These are phyloP conservation scores for Carassius gibelio DNA, from an alignment of 2,113 vertebrate species.

Conservation along the genomic window DNA sequence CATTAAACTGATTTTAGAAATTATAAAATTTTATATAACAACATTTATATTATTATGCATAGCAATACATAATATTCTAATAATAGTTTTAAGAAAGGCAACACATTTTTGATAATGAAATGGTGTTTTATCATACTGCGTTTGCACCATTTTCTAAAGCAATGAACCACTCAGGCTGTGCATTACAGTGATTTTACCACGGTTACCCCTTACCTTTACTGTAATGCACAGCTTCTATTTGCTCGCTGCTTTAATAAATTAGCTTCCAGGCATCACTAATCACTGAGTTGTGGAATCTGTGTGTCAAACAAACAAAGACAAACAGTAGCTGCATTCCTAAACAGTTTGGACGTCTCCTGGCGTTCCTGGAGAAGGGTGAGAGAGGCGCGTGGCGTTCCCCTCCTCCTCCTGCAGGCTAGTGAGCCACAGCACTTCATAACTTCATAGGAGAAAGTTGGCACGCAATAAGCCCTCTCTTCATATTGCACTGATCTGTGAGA, in stretches of 20 bases:
- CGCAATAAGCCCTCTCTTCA: slow-evolving; percentile 58
- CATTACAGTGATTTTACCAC: background rate
- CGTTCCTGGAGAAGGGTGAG: slow-evolving; percentile 25
- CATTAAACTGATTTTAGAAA: too few relatives aligned
- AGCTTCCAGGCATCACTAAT: background rate
- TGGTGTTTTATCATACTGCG: background rate
- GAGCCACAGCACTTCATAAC: slow-evolving; percentile 57
- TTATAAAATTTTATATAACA: too few relatives aligned
- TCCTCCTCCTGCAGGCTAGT: slow-evolving; percentile 36
- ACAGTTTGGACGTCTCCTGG: background rate
- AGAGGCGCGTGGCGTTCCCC: background rate
- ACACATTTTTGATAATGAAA: background rate
- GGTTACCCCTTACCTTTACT: too few relatives aligned
- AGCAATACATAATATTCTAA: too few relatives aligned
- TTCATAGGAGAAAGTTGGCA: slow-evolving; percentile 62
- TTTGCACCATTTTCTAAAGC: background rate
- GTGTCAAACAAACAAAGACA: background rate
- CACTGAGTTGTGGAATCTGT: background rate
- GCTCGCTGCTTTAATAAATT: background rate
- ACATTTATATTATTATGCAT: too few relatives aligned
- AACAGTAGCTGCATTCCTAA: slow-evolving; percentile 1
- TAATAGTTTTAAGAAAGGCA: background rate
- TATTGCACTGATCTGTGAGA: slow-evolving; percentile 55
- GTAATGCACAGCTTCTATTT: background rate
- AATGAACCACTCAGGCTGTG: background rate